phyloP scores from a whole-genome alignment of 1,140 invertebrate genomes.

The Alviniconcha marisindica region DNA sequence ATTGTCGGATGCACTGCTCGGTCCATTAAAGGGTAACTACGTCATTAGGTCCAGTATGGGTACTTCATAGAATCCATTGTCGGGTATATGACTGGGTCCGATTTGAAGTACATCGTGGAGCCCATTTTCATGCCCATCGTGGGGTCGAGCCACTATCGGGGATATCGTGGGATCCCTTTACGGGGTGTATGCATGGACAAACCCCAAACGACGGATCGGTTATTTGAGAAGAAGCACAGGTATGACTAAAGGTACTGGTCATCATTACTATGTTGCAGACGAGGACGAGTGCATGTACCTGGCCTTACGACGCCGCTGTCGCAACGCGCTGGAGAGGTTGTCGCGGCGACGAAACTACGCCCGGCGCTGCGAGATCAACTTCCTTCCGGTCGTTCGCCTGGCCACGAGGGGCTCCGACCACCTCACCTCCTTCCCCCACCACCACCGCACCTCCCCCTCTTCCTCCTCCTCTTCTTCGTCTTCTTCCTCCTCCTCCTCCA shows the following conservation, averaged over 20 bases:
- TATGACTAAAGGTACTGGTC: not conserved
- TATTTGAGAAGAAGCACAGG: not conserved
- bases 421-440: not conserved
- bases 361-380: conserved; percentile 77
- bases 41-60: too few relatives aligned
- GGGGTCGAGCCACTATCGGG: too few relatives aligned
- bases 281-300: conserved; percentile 71
- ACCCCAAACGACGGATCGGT: not conserved
- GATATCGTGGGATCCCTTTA: too few relatives aligned
- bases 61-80: too few relatives aligned
- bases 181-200: not conserved
- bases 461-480: too few relatives aligned
- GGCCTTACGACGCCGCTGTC: conserved; percentile 73
- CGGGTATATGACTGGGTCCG: too few relatives aligned
- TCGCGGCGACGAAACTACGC: conserved; percentile 67
- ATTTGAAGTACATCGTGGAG: too few relatives aligned
- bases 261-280: conserved; percentile 57
- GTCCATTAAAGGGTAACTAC: too few relatives aligned
- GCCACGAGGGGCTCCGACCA: conserved; percentile 25
- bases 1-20: too few relatives aligned
- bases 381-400: conserved; percentile 75
- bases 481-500: too few relatives aligned
- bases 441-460: not conserved
- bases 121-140: too few relatives aligned
- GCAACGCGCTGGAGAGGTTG: conserved; percentile 69